Conservation (phyloP, 2,113 vertebrate species). For the Mobula birostris region DNA sequence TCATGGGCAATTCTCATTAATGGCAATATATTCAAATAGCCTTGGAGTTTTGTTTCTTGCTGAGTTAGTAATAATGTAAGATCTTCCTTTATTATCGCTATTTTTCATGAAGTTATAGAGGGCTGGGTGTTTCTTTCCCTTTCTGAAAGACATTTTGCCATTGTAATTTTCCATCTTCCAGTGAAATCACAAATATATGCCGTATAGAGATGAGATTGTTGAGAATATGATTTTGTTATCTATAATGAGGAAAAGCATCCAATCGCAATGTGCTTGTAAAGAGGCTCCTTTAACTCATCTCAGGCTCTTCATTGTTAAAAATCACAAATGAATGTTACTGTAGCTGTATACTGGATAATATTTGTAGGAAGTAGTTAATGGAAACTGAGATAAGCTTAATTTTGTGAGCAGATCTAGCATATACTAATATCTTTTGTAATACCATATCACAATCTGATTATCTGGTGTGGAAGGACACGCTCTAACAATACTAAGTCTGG, state of each 20-base stretch:
- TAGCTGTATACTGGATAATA: background rate
- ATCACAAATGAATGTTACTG: constrained; percentile 7
- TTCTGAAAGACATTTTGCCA: background rate
- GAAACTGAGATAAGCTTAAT: constrained; percentile 19
- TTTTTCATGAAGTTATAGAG: background rate
- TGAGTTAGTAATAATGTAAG: background rate
- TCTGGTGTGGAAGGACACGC: constrained; percentile 16
- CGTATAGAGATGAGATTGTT: background rate
- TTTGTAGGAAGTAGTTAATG: background rate
- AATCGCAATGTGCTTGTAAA: background rate
- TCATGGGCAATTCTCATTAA: background rate
- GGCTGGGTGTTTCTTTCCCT: background rate
- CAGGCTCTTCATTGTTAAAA: background rate
- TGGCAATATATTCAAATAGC: constrained; percentile 20
- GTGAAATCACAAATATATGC: constrained; percentile 13
- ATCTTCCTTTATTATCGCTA: background rate
- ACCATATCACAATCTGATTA: constrained; percentile 18
- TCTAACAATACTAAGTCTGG: background rate
- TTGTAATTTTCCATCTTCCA: background rate
- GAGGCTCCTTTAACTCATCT: background rate
- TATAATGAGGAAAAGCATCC: background rate
- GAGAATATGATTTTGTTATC: background rate
- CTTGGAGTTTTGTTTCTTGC: background rate
- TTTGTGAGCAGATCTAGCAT: background rate
- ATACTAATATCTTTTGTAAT: background rate